These are phyloP conservation scores for Enteromius afrohamiltoni DNA, from an alignment of 2,797 vertebrate species.

Conservation along the genomic window DNA sequence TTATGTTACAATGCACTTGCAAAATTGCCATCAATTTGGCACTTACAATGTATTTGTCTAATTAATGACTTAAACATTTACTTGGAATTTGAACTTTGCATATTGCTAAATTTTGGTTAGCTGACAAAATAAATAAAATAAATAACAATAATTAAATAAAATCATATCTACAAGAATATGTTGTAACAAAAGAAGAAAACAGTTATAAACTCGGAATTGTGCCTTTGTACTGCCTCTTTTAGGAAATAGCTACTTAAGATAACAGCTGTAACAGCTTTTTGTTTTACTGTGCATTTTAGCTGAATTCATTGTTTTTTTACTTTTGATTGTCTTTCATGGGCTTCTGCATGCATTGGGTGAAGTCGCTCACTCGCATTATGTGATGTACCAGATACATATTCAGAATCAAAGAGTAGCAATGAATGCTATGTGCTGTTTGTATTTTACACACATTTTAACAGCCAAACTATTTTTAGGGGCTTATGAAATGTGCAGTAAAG, in stretches of 20 bases:
- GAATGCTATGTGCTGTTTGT: slow-evolving; percentile 29
- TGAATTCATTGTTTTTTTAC: background rate
- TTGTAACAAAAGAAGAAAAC: slow-evolving; percentile 2
- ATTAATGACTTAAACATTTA: background rate
- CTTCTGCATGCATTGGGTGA: slow-evolving; percentile 8
- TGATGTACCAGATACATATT: slow-evolving; percentile 44
- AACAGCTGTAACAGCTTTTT: background rate
- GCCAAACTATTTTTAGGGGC: slow-evolving; percentile 60
- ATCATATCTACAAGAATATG: background rate
- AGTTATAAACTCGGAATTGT: background rate
- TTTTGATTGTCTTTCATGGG: slow-evolving; percentile 23
- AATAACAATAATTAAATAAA: background rate
- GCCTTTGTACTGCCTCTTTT: background rate
- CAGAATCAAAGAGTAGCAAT: slow-evolving; percentile 3
- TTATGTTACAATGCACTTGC: slow-evolving; percentile 4
- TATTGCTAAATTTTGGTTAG: background rate
- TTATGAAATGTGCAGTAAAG: slow-evolving; percentile 61
- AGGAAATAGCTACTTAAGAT: background rate
- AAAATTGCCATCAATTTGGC: background rate
- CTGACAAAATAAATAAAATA: background rate
- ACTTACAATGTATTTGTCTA: background rate
- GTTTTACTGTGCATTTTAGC: background rate
- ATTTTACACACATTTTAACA: slow-evolving; percentile 47
- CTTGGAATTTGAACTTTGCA: background rate
- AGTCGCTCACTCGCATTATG: slow-evolving; percentile 2